Base-by-base conservation (phyloP, 2,888 invertebrate genomes). In the Hermodice carunculata region DNA sequence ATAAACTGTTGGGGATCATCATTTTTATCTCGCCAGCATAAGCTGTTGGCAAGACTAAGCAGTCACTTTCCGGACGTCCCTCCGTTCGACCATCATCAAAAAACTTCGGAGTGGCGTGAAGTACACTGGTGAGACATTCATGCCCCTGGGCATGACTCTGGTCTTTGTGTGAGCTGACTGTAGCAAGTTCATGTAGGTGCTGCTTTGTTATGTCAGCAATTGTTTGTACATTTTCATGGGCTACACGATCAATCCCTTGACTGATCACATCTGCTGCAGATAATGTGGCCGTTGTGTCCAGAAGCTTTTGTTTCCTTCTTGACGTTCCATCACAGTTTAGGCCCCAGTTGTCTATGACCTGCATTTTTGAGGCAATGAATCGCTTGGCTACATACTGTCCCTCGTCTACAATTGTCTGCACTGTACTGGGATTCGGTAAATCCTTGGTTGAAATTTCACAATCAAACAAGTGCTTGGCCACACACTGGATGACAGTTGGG, bases 391-490 rank as follows among this genome's bases (percentile, higher is more conserved):
- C 24, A 24, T 34, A 53, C 19, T 53, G 53, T 32, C 53, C 53
- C 37, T 53, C 53, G 37, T 53, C 53, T 11, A 37, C 37, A 6
- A 53, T 53, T 8, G 32, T 32, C 22, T 53, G 53, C 19, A 53
- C 37, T n/a, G n/a, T n/a, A n/a, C n/a, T n/a, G n/a, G n/a, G n/a
- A n/a, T n/a, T n/a, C n/a, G n/a, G n/a, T n/a, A n/a, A n/a, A n/a
- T n/a, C n/a, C n/a, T n/a, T n/a, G n/a, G n/a, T n/a, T n/a, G n/a
- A n/a, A n/a, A n/a, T n/a, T n/a, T n/a, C n/a, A n/a, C n/a, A n/a
- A n/a, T n/a, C n/a, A n/a, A n/a, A n/a, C n/a, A n/a, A n/a, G n/a
- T n/a, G n/a, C n/a, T n/a, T n/a, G n/a, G n/a, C n/a, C n/a, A n/a
- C n/a, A n/a, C n/a, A n/a, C n/a, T n/a, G n/a, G n/a, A n/a, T n/a